These are phyloP conservation scores for Archips xylosteana DNA, from an alignment of 2,888 invertebrate species.

Conservation along the genomic window DNA sequence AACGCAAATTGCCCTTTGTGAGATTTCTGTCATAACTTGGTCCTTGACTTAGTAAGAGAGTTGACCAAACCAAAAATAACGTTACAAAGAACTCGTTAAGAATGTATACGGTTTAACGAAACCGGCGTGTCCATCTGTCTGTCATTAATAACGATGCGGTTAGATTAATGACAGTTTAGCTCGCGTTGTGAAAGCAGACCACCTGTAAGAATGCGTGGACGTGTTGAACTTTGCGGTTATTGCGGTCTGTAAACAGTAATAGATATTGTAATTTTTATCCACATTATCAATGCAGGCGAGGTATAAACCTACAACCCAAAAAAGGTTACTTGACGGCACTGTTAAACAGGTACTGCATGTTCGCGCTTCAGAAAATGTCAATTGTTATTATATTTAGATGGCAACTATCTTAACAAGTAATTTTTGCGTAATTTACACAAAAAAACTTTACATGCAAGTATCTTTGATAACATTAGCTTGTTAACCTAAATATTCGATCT, in stretches of 20 bases:
- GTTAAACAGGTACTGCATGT: background rate
- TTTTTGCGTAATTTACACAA: background rate
- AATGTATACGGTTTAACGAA: slow-evolving; percentile 33
- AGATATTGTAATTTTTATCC: slow-evolving; percentile 20
- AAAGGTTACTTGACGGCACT: background rate
- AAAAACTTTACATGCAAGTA: no score
- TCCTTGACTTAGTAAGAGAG: slow-evolving; percentile 36
- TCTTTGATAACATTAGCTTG: no score
- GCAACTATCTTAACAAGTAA: background rate
- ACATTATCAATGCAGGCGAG: background rate
- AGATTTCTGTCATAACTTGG: slow-evolving; percentile 32
- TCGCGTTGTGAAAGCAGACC: slow-evolving; percentile 58
- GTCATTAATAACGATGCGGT: slow-evolving; percentile 48
- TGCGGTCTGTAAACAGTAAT: slow-evolving; percentile 24
- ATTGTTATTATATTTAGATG: background rate
- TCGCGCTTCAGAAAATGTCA: background rate
- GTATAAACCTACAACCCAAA: background rate
- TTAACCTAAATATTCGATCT: no score
- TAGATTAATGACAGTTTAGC: slow-evolving; percentile 53
- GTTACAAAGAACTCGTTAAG: slow-evolving; percentile 35
- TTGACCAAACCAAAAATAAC: slow-evolving; percentile 35
- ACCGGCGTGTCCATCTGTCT: slow-evolving; percentile 17
- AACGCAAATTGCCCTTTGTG: slow-evolving; percentile 35
- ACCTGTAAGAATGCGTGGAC: slow-evolving; percentile 49
- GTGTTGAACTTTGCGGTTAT: slow-evolving; percentile 39